These are phyloP conservation scores for Drosophila ohnishii DNA, from an alignment of 1,140 invertebrate species.

Conservation along the genomic window DNA sequence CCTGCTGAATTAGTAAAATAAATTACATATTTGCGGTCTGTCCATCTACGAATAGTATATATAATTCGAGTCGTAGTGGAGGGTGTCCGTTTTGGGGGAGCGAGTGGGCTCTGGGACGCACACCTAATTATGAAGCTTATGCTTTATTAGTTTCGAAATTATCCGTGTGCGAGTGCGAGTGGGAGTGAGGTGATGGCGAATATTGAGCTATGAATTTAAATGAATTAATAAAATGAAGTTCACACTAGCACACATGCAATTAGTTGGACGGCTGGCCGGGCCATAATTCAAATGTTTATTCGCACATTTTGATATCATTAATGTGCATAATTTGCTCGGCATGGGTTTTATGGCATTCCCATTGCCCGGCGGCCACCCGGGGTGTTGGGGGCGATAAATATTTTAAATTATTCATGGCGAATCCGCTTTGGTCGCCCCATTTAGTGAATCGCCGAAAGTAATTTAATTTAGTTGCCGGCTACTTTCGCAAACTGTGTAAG, in stretches of 20 bases:
- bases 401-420: constrained; percentile 46
- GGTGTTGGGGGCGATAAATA: constrained; percentile 33
- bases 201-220: constrained; percentile 77
- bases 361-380: constrained; percentile 4
- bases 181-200: constrained; percentile 18
- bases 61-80: not conserved
- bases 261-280: constrained; percentile 41
- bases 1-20: constrained; percentile 74
- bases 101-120: constrained; percentile 43
- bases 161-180: constrained; percentile 9
- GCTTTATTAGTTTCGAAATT: constrained; percentile 71
- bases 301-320: constrained; percentile 76
- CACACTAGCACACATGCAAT: constrained; percentile 47
- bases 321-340: constrained; percentile 64
- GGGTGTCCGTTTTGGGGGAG: constrained; percentile 3
- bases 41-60: constrained; percentile 6
- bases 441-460: constrained; percentile 32
- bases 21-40: constrained; percentile 65
- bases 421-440: constrained; percentile 26
- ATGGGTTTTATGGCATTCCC: constrained; percentile 28
- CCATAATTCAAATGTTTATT: constrained; percentile 75
- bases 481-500: constrained; percentile 10
- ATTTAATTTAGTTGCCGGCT: constrained; percentile 37
- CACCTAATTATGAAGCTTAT: constrained; percentile 72
- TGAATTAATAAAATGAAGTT: constrained; percentile 78